A percentile compares a stretch with the other conserved stretches of the same genome.
Evolutionary conservation across 2,797 vertebrate genomes (phyloP).

Genomic region (Sebastiscus albofasciatus): DNA sequence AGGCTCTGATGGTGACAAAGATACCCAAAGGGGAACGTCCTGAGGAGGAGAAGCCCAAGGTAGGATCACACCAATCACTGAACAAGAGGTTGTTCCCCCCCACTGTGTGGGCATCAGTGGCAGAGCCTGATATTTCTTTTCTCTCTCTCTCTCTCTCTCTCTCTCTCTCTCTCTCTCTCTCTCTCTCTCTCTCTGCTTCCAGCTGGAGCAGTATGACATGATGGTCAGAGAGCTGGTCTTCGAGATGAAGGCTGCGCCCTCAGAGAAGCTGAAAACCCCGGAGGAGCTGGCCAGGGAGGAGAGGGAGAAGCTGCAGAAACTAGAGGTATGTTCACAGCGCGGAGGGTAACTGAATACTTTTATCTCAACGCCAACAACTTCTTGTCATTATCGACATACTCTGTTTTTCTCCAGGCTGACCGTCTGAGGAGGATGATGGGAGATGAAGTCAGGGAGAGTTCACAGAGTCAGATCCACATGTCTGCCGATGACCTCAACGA

Average conservation of each 20-base stretch:
- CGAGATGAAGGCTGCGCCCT: constrained; percentile 97
- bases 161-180: background rate
- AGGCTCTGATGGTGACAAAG: constrained; percentile 86
- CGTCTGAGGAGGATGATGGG: constrained; percentile 93
- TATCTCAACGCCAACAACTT: background rate
- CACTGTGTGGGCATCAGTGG: fast-evolving
- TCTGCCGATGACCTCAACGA: constrained; percentile 96
- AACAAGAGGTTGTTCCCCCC: background rate
- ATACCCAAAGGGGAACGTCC: constrained; percentile 76
- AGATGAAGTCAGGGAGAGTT: constrained; percentile 63
- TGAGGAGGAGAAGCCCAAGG: constrained; percentile 88
- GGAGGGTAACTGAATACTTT: background rate
- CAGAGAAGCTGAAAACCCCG: constrained; percentile 91
- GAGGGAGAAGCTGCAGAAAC: constrained; percentile 85
- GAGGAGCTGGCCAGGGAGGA: constrained; percentile 92
- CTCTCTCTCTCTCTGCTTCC: background rate
- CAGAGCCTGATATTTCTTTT: background rate
- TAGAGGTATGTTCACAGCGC: constrained; percentile 84
- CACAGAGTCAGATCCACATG: constrained; percentile 76
- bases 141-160: background rate
- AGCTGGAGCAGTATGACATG: constrained; percentile 94
- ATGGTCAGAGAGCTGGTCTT: constrained; percentile 95
- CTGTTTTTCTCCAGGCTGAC: constrained; percentile 83
- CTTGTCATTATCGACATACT: background rate
- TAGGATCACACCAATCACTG: constrained; percentile 37